These are phyloP conservation scores for Galbula dea DNA, from an alignment of 2,113 vertebrate genomes.

Conservation along the genomic window DNA sequence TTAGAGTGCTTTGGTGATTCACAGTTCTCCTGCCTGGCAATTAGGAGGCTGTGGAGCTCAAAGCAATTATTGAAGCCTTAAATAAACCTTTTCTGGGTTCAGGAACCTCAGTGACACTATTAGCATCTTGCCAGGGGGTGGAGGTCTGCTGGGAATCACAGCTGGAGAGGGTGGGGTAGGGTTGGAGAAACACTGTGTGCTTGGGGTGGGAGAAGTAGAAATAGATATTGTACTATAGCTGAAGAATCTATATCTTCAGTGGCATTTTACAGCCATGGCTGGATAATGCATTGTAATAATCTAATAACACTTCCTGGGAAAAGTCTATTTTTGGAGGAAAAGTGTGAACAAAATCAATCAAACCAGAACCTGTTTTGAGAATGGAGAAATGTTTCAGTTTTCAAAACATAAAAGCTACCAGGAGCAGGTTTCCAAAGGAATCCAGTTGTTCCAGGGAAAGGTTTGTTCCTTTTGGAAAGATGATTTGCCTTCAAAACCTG, in stretches of 20 bases:
- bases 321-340: conserved; percentile 22
- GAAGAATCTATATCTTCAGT: background rate
- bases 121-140: background rate
- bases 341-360: background rate
- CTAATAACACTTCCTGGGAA: background rate
- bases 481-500: background rate
- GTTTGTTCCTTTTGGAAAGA: background rate
- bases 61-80: conserved; percentile 18
- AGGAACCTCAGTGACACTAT: background rate
- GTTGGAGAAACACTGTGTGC: background rate
- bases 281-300: background rate
- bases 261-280: background rate
- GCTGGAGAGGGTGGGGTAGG: background rate
- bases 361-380: background rate
- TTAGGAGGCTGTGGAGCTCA: background rate
- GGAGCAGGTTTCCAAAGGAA: background rate
- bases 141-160: background rate
- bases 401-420: background rate
- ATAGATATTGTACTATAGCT: background rate
- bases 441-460: background rate
- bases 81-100: background rate
- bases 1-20: background rate
- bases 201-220: background rate
- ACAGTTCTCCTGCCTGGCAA: background rate
- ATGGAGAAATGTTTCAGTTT: background rate